Percentiles rank a stretch among this genome's conserved stretches.
These are phyloP conservation scores for Pangasius krempfi DNA, from an alignment of 2,797 vertebrate genomes.

Conservation along the genomic window DNA sequence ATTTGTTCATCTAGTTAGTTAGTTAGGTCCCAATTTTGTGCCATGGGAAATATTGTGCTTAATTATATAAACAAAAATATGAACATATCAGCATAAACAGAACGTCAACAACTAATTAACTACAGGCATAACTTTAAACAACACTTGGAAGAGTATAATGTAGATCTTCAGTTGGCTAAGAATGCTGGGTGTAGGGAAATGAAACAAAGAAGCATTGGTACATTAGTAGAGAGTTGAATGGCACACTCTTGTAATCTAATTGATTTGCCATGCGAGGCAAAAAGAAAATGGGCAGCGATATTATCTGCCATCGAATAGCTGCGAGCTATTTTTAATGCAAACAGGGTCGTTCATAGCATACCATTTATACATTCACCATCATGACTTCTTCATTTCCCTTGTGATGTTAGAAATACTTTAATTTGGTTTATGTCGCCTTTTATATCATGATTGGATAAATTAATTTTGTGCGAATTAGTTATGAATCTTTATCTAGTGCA, in stretches of 20 bases:
- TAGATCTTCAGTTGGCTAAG: background rate
- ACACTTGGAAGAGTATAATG: background rate
- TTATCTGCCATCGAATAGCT: background rate
- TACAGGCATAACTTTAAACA: background rate
- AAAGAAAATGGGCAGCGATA: background rate
- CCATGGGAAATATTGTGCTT: background rate
- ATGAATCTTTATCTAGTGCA: background rate
- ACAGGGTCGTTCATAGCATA: background rate
- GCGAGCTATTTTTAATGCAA: background rate
- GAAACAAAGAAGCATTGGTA: background rate
- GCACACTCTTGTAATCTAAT: background rate
- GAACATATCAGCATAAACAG: background rate
- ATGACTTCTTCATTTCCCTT: background rate
- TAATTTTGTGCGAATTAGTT: background rate
- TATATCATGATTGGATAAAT: background rate
- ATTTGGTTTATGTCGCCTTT: conserved; percentile 1
- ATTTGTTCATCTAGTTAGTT: background rate
- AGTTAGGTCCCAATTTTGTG: background rate
- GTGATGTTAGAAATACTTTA: background rate
- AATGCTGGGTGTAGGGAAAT: background rate
- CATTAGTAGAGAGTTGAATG: background rate
- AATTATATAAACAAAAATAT: background rate
- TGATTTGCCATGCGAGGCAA: background rate
- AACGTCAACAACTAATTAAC: conserved; percentile 9
- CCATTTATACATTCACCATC: background rate